Base-by-base conservation (phyloP, 1,140 invertebrate species). In the Bombus pyrosoma region DNA sequence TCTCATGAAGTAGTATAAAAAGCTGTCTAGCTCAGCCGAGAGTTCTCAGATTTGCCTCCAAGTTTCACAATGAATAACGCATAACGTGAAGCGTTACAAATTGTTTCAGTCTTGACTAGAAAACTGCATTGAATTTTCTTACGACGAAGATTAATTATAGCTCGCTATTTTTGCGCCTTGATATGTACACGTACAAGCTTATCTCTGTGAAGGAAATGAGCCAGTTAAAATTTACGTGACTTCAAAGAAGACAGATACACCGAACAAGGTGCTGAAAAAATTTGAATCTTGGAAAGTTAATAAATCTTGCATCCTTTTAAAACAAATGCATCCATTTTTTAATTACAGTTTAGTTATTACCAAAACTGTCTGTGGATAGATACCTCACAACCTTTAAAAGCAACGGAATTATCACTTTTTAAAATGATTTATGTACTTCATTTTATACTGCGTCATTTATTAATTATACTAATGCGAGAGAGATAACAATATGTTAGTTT, bases 61-160 rank as follows among this genome's bases (percentile, higher is more conserved):
- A 81, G 34, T 81, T 81, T 41, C 28, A 59, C 69, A 32, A 73
- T 73, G 69, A 81, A 81, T 81, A 81, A 81, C n/a, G 39, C 28
- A 81, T 73, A 81, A 81, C 37, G 43, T 2, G 39, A 41, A 43
- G n/a, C 8, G 43, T 47, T 68, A 79, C 28, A 43, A 43, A 79
- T 66, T 62, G 41, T 66, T 28, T 18, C 5, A 18, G 22, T 25
- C 39, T 25, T 22, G 32, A 8, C 10, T 37, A 10, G 71, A 32
- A 32, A 43, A 5, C 41, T 28, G 28, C 25, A 25, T 73, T 47
- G 37, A 32, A 32, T 32, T n/a, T 73, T 47, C n/a, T 47, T 47
- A 3, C 8, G n/a, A 41, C 43, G 28, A 41, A 47, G 41, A 73
- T 73, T 71, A 71, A 71, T 71, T 73, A 10, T 73, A n/a, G 8